Base-by-base conservation (phyloP, 92 coral and sea anemone genomes). In the Phenganax marumi region DNA sequence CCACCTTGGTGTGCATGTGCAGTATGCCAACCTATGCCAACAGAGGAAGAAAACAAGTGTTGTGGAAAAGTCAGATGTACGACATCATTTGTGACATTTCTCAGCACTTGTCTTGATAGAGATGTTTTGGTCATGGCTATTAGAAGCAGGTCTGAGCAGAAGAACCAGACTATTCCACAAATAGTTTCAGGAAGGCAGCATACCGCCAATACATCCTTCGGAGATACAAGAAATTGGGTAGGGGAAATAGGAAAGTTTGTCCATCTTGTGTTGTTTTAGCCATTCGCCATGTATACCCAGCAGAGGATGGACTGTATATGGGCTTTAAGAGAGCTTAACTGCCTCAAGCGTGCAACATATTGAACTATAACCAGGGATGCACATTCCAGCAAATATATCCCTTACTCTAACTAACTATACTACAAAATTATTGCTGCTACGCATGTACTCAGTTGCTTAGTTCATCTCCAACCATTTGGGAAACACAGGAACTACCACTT, bases 111-210 rank as follows among this genome's bases (percentile, higher is more conserved):
- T 53, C 64, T 73, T 26, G 85, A 87, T 50, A 69, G 90, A 64
- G 87, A 84, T 16, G 73, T 87, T 13, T 21, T 87, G 55, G 83
- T 84, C 68, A 85, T 88, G 8, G 74, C 83, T 16, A 88, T 88
- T 10, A 86, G 81, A 46, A 71, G 80, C 12, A 51, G 89, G 6
- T 88, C 86, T 73, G 91, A 85, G 89, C 86, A 19, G 91, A 88
- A 33, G 91, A 88, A 3, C 80, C 82, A 61, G 71, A 88, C 47
- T 88, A 79, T 43, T 12, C 84, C 8, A 85, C 70, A 81, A 79
- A 85, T 68, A 85, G 86, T 54, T 88, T 85, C 19, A 19, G 89
- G 12, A 88, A 88, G 52, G 91, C 91, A 17, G 91, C 80, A 4
- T 88, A 88, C 73, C 79, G 83, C 49, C 78, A 26, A 49, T 73